phyloP scores from a whole-genome alignment of 37 sponge, comb jelly and placozoan species.

The Haliclona indistincta region DNA sequence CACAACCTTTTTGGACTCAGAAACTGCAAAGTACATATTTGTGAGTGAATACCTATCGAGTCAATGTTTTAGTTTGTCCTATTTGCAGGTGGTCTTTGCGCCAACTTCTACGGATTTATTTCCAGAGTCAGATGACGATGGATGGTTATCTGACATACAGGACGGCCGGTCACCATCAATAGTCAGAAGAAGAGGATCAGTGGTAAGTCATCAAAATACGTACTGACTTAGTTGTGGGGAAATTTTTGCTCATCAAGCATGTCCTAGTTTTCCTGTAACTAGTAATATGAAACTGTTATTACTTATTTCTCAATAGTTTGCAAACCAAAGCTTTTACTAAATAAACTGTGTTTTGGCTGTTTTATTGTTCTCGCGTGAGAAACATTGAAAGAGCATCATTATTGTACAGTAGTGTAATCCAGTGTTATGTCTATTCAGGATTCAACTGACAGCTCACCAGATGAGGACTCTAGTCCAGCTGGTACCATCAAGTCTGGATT shows the following conservation, averaged over 20 bases:
- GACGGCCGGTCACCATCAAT: no score
- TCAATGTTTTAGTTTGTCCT: not conserved
- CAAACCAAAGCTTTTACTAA: no score
- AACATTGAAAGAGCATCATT: no score
- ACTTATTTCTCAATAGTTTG: no score
- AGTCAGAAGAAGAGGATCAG: no score
- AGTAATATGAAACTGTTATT: not conserved
- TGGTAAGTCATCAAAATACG: not conserved
- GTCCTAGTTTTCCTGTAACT: not conserved
- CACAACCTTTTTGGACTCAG: constrained; percentile 21
- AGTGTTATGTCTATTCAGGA: no score
- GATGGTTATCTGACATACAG: no score
- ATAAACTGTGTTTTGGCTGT: no score
- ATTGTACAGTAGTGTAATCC: no score
- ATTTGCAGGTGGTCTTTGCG: not conserved
- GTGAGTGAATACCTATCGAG: constrained; percentile 27
- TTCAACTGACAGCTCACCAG: not conserved
- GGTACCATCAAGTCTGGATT: constrained; percentile 72
- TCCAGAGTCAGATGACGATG: not conserved
- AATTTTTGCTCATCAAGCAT: not conserved
- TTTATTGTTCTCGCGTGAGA: no score
- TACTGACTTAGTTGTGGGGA: not conserved
- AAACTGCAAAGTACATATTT: constrained; percentile 43
- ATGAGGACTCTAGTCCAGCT: not conserved
- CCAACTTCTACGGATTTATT: not conserved